phyloP scores from a whole-genome alignment of 2,113 vertebrate species.

The Actinemys pallida region DNA sequence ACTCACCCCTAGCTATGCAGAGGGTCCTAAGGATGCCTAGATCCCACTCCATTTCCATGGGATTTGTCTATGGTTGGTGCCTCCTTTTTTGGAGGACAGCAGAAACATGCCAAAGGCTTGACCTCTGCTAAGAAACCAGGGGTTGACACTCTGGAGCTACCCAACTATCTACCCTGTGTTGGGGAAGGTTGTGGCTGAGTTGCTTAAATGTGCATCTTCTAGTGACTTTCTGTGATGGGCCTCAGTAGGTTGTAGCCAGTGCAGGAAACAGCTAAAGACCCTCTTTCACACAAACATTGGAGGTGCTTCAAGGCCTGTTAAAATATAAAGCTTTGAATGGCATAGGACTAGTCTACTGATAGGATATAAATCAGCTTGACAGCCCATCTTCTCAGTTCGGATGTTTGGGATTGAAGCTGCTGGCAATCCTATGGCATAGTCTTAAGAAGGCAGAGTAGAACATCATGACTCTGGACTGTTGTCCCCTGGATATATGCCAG shows the following conservation, averaged over 20 bases:
- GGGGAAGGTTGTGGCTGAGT: not conserved
- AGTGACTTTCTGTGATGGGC: not conserved
- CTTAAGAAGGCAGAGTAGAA: not conserved
- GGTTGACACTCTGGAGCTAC: not conserved
- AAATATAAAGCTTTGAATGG: not conserved
- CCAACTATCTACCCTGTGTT: not conserved
- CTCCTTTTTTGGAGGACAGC: not conserved
- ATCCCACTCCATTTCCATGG: not conserved
- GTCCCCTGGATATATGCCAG: fast-evolving
- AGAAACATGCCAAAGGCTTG: not conserved
- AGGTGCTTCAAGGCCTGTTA: not conserved
- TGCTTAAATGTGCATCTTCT: not conserved
- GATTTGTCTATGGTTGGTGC: not conserved
- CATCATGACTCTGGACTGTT: fast-evolving
- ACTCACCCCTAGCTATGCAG: not conserved
- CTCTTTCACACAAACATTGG: not conserved
- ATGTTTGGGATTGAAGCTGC: not conserved
- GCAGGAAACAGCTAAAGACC: not conserved
- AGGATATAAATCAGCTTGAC: no score
- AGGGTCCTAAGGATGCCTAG: not conserved
- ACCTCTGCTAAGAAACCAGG: not conserved
- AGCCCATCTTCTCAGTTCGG: not conserved
- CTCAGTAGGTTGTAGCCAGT: not conserved
- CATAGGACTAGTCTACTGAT: not conserved
- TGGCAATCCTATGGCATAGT: not conserved